Evolutionary conservation across 2,888 invertebrate genomes (phyloP), one percentile per base, ranked within the genome.

Genomic region (Rhabditoides inermis): DNA sequence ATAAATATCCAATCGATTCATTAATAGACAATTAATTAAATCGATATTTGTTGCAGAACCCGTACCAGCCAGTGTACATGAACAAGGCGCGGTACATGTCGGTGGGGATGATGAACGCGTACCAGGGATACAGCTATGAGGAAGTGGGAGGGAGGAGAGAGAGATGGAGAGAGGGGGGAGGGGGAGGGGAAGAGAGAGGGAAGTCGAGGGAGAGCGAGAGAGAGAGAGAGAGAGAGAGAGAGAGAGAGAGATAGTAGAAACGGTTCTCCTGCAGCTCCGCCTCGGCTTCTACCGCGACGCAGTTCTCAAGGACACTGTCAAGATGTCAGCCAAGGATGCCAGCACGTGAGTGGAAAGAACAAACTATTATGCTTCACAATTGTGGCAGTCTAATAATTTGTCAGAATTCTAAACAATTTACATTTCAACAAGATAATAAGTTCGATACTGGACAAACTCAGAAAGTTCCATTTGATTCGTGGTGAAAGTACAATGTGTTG

Each of bases 41-140:
- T n/a, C n/a, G n/a, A n/a, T n/a, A n/a, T n/a, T n/a, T n/a, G n/a
- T n/a, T n/a, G n/a, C 55, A 63, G 45, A 61, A 72, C 41, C 58
- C 69, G 5, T 77, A 65, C 51, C 63, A 65, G 45, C 71, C 73
- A 6, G 61, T 70, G 5, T 63, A 68, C 35, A 41, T 69, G 28
- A 76, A 75, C 53, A 69, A 71, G 28, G 63, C 70, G 6, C 60
- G 69, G 27, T 95, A 90, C 79, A 88, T 90, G 79, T 86, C 91
- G 27, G 90, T 95, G 63, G 88, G 88, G 15, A 88, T 91, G 78
- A 92, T 94, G 90, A 88, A 88, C 83, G 86, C 85, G 69, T 70
- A 60, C 46, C 39, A 63, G 2, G 61, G 88, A 77, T 91, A 87
- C 76, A 91, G 91, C 0, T 91, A 94, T 78, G 95, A 95, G 79